Base-by-base conservation (phyloP, 2,888 invertebrate species). In the Danaus chrysippus region DNA sequence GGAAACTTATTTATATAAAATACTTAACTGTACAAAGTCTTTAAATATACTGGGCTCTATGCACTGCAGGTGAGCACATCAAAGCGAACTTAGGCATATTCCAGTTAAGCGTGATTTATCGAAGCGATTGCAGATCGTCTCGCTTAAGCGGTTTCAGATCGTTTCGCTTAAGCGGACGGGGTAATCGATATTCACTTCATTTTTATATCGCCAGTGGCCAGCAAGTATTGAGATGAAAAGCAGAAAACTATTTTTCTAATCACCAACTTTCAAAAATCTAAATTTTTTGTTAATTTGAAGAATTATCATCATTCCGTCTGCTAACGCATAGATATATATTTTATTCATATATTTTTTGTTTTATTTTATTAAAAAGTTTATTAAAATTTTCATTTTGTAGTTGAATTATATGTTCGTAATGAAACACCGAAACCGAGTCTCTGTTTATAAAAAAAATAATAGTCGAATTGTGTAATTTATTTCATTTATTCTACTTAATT, bases 151-250 rank as follows among this genome's bases (percentile, higher is more conserved):
- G 82, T 83, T 76, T 77, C 76, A 75, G 76, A 83, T 75, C 79
- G 82, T 76, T 76, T 77, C 85, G 84, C 83, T 78, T 78, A 79
- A 78, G 69, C 73, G 83, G 73, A 75, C 72, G 72, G 75, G 77
- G 79, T 87, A 87, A 87, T 87, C 86, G 85, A 86, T 84, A 81
- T 76, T 73, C 73, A 73, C 66, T 74, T 78, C 83, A 77, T 76
- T 84, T 85, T 83, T 84, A 84, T 82, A 68, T 54, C 76, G 74
- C 70, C 68, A 64, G 62, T 68, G 62, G 54, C 59, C 64, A 64
- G 64, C 63, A 63, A 66, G 69, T 67, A 69, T 62, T 63, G 64
- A 59, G 64, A 58, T 68, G 59, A 59, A 59, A 59, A 54, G 56
- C 57, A 41, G 59, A 55, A 58, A 57, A 62, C 55, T 56, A 64